Percentiles rank a stretch among this genome's conserved stretches.
phyloP scores from a whole-genome alignment of 2,113 vertebrate species.

The Nannobrachium achirus region DNA sequence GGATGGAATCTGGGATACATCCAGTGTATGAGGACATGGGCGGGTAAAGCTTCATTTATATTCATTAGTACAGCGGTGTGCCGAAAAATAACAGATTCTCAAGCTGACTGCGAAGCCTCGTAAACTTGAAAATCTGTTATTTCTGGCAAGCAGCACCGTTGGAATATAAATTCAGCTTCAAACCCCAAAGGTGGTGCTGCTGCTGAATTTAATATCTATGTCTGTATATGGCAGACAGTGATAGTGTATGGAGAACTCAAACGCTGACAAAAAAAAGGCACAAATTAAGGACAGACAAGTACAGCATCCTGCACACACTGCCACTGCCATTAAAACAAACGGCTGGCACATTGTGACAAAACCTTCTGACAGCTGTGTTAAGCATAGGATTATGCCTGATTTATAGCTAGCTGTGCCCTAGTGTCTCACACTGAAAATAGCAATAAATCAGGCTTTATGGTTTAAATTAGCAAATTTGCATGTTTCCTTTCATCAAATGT shows the following conservation, averaged over 20 bases:
- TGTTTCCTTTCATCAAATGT: constrained; percentile 38
- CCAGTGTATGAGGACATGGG: constrained; percentile 62
- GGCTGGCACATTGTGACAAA: constrained; percentile 41
- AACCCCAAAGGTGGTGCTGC: constrained; percentile 6
- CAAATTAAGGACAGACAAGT: constrained; percentile 68
- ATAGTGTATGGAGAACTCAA: constrained; percentile 49
- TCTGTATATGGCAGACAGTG: constrained; percentile 42
- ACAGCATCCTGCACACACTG: constrained; percentile 29
- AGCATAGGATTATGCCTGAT: constrained; percentile 16
- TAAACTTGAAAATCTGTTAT: no score
- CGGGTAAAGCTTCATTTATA: not conserved
- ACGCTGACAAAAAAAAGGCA: constrained; percentile 68
- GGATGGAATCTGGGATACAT: constrained; percentile 54
- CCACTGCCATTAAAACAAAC: constrained; percentile 33
- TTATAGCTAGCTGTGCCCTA: not conserved
- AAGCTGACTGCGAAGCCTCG: no score
- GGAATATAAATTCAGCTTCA: no score
- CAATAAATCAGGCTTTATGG: no score
- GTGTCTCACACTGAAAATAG: no score
- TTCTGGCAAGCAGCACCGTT: no score
- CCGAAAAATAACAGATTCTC: no score
- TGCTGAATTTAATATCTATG: constrained; percentile 14
- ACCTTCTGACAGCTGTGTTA: constrained; percentile 32
- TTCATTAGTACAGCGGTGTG: no score
- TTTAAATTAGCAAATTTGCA: constrained; percentile 41